Conservation (phyloP, 2,888 invertebrate species). For the Uloborus plumipes region DNA sequence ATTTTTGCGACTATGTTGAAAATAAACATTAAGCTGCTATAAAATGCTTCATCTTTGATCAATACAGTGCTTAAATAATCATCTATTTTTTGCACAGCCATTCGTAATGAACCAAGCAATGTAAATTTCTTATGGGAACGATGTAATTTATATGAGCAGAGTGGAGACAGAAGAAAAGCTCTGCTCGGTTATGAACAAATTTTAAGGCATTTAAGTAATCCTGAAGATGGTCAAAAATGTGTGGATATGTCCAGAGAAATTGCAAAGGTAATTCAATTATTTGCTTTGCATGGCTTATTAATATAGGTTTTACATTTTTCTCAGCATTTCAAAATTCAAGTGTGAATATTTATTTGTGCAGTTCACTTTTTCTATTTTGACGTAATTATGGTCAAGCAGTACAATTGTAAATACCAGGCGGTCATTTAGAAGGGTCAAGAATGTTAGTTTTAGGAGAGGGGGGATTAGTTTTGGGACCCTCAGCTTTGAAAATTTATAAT, state of each 20-base stretch:
- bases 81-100: slow-evolving; percentile 74
- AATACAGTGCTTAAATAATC: neutral
- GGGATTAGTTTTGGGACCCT: no score
- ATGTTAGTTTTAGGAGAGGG: no score
- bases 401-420: no score
- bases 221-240: slow-evolving; percentile 68
- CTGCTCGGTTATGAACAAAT: slow-evolving; percentile 82
- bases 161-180: slow-evolving; percentile 78
- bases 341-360: no score
- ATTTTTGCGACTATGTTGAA: neutral
- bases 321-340: no score
- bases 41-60: neutral
- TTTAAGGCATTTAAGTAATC: slow-evolving; percentile 73
- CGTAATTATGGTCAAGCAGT: no score
- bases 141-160: slow-evolving; percentile 78
- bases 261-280: slow-evolving; percentile 68
- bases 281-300: neutral
- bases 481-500: no score
- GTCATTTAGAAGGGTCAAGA: no score
- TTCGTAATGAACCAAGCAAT: slow-evolving; percentile 81
- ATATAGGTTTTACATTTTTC: neutral
- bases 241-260: slow-evolving; percentile 68
- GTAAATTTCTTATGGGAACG: slow-evolving; percentile 81
- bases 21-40: neutral
- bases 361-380: no score